A percentile compares a stretch with the other conserved stretches of the same genome.
Evolutionary conservation across 2,113 vertebrate genomes (phyloP).

Genomic region (Acinonyx jubatus): DNA sequence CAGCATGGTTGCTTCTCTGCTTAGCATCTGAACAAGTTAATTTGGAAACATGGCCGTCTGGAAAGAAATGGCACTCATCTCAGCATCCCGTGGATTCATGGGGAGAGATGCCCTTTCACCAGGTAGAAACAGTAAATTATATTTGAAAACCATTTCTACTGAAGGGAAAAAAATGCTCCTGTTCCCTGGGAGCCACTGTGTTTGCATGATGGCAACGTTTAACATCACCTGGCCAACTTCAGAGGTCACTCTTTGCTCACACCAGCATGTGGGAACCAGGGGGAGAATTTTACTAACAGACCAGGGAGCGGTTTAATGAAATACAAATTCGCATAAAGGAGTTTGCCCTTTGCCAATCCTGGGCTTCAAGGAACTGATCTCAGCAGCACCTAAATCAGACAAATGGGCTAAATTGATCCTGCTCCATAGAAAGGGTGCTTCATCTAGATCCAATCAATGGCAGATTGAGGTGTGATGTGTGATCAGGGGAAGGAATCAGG

Average conservation of each 20-base stretch:
- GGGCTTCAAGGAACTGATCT: constrained; percentile 52
- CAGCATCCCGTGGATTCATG: constrained; percentile 76
- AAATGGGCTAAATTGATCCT: constrained; percentile 77
- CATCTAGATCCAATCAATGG: constrained; percentile 67
- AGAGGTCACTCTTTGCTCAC: constrained; percentile 56
- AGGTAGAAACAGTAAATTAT: constrained; percentile 64
- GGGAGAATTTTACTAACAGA: constrained; percentile 67
- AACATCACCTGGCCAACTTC: neutral
- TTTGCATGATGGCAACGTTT: constrained; percentile 57
- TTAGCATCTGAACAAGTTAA: constrained; percentile 87
- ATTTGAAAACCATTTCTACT: constrained; percentile 70
- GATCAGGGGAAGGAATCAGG: constrained; percentile 55
- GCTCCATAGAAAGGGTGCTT: constrained; percentile 33
- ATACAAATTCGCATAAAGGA: constrained; percentile 53
- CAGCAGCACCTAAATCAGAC: constrained; percentile 64
- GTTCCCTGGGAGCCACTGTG: constrained; percentile 43
- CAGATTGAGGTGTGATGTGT: constrained; percentile 71
- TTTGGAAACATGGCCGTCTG: constrained; percentile 83
- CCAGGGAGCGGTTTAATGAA: constrained; percentile 47
- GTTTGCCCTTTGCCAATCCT: constrained; percentile 53
- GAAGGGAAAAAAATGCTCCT: constrained; percentile 61
- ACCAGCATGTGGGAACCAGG: constrained; percentile 44
- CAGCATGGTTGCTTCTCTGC: constrained; percentile 76
- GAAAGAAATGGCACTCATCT: constrained; percentile 72
- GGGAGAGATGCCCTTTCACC: constrained; percentile 75